Base-by-base conservation (phyloP, 2,797 vertebrate genomes). In the Thalassophryne amazonica region DNA sequence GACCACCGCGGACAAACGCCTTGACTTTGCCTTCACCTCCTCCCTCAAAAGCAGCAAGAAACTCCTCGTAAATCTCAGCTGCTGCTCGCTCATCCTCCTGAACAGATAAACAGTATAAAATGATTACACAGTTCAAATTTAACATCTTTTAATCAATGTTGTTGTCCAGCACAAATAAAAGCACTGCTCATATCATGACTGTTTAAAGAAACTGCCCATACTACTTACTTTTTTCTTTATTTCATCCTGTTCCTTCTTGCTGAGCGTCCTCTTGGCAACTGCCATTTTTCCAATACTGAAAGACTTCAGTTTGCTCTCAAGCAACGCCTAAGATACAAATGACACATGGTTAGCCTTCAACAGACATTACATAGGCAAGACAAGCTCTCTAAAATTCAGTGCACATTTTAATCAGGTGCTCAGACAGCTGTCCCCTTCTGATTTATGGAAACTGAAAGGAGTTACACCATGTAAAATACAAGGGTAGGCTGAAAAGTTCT, bases 231-330 rank as follows among this genome's bases (percentile, higher is more conserved):
- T 99, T 81, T 99, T 99, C 87, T 98, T 99, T 19, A 99, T 89
- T 80, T 98, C 97, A 73, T 98, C 96, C 72, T 99, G 97, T 31
- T 99, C 97, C 51, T 98, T 99, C 72, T 98, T 99, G 87, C 96
- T 98, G 45, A 99, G 76, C 25, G 96, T 99, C 74, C 96, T 87
- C 82, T 99, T 99, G 21, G 93, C 92, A 73, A 94, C 92, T 49
- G 94, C 93, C 96, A 98, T 98, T 85, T 98, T 99, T 6, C 95
- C 95, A 74, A 98, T 98, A 70, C 96, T 98, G 82, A 98, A 98
- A 23, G 94, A 94, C 82, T 98, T 99, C 17, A 98, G 91, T 78
- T 98, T 98, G 85, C 92, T 98, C 90, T 99, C 96, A 69, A 96
- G 85, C 62, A 97, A 70, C 83, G 95, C 92, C 95, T 98, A 78